Conservation (phyloP, 2,888 invertebrate genomes). For the Rhodophaea formosa region DNA sequence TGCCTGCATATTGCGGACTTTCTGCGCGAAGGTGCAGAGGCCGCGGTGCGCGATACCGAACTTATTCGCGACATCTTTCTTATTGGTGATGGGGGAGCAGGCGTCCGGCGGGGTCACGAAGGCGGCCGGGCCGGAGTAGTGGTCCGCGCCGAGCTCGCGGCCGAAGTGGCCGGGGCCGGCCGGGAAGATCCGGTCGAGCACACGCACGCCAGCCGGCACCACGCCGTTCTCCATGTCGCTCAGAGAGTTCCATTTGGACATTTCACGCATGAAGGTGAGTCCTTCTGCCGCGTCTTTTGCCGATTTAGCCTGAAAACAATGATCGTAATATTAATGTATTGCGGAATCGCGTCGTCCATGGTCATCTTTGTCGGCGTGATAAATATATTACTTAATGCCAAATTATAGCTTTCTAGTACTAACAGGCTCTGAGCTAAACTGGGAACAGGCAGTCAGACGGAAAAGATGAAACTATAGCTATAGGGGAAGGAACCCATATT, state of each 20-base stretch:
- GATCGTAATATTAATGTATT: background rate
- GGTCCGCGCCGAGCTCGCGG: slow-evolving; percentile 84
- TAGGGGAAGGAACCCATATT: too few species aligned
- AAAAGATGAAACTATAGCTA: too few species aligned
- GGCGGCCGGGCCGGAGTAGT: slow-evolving; percentile 83
- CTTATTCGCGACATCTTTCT: slow-evolving; percentile 82
- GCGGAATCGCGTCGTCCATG: too few species aligned
- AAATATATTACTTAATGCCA: too few species aligned
- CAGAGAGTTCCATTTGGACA: slow-evolving; percentile 93
- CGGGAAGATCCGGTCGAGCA: slow-evolving; percentile 55
- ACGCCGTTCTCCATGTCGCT: slow-evolving; percentile 81
- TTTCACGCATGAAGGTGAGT: slow-evolving; percentile 97
- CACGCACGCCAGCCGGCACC: slow-evolving; percentile 52
- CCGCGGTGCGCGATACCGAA: slow-evolving; percentile 95
- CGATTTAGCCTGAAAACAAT: slow-evolving; percentile 86
- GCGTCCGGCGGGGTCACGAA: slow-evolving; percentile 87
- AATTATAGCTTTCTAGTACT: too few species aligned
- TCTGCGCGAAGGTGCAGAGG: slow-evolving; percentile 97
- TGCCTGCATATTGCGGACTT: slow-evolving; percentile 90
- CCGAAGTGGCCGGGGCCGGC: slow-evolving; percentile 97
- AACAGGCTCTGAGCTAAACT: too few species aligned
- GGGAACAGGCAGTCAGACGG: too few species aligned
- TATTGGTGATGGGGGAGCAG: slow-evolving; percentile 81
- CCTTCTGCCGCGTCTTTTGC: slow-evolving; percentile 95
- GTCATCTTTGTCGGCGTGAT: too few species aligned